Base-by-base conservation (phyloP, 2,113 vertebrate genomes). In the Tichodroma muraria region DNA sequence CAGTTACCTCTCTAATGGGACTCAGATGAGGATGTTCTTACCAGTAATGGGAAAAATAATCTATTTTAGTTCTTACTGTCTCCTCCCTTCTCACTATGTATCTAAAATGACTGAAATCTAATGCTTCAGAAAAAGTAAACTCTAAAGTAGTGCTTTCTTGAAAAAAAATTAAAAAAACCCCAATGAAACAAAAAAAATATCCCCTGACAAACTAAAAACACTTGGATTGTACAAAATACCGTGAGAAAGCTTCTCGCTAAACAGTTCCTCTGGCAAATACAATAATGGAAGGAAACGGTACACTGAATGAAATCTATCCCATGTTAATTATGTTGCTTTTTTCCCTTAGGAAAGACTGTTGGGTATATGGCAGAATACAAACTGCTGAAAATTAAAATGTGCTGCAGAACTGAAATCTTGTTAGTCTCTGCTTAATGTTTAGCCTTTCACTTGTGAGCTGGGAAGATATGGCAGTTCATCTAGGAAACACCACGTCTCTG, bases 11-110 rank as follows among this genome's bases (percentile, higher is more conserved):
- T 80, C 61, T 90, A 94, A 94, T 71, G 65, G 57, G 61, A 80
- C 53, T 94, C 72, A 93, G 56, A 94, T 80, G 90, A 89, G n/a
- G 82, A 95, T 83, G 56, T 71, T 90, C 64, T 65, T 91, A 66
- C 68, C 84, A 45, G 44, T 80, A 88, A 81, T 27, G 47, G 27
- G 61, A 84, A 93, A 95, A 94, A 78, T 25, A 7, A 70, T 59
- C 4, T 77, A 65, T 91, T 66, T 85, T 15, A 44, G 33, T 50
- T 8, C 63, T 69, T 85, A 72, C 25, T 33, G 21, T 54, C 72
- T 92, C 53, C 30, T 90, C 11, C 24, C 9, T 37, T 88, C 52
- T 56, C 24, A 24, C 17, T 31, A 12, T 60, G 10, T 52, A 69
- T 79, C 83, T 78, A 44, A 93, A 96, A 84, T 71, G 45, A 68